These are phyloP conservation scores for Goniozus legneri DNA, from an alignment of 1,140 invertebrate genomes.

Conservation along the genomic window DNA sequence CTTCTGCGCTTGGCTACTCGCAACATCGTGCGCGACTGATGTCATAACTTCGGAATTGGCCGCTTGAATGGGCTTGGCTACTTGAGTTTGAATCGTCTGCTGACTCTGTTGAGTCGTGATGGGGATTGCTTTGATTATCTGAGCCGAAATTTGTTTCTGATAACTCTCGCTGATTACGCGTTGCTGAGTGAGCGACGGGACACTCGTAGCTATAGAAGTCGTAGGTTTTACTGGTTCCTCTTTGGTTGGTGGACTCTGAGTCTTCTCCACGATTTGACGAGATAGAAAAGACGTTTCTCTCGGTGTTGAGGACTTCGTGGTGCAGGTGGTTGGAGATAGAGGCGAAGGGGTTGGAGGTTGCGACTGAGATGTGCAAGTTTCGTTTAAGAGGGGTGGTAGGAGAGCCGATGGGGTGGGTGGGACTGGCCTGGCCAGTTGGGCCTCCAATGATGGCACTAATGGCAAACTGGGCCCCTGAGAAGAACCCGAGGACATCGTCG, in stretches of 20 bases:
- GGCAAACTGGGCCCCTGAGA: slow-evolving; percentile 62
- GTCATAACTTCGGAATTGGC: not conserved
- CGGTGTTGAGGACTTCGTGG: slow-evolving; percentile 45
- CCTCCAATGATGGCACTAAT: slow-evolving; percentile 69
- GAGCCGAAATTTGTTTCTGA: slow-evolving; percentile 13
- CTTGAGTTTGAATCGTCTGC: slow-evolving; percentile 16
- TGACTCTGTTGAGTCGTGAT: slow-evolving; percentile 13
- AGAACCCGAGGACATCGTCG: slow-evolving; percentile 48
- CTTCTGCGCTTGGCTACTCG: slow-evolving; percentile 19
- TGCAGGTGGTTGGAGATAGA: slow-evolving; percentile 10
- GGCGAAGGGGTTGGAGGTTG: slow-evolving; percentile 12
- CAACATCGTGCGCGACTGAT: slow-evolving; percentile 8
- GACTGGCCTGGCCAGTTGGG: slow-evolving; percentile 68
- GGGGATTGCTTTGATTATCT: slow-evolving; percentile 9
- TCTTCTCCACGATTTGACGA: slow-evolving; percentile 33
- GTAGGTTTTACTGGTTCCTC: slow-evolving; percentile 58
- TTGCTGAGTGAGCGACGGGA: slow-evolving; percentile 22
- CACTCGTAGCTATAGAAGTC: slow-evolving; percentile 37
- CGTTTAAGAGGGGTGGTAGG: slow-evolving; percentile 46
- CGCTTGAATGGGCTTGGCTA: slow-evolving; percentile 31
- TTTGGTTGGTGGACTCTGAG: slow-evolving; percentile 46
- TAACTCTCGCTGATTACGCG: slow-evolving; percentile 15
- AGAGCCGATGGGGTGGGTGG: slow-evolving; percentile 59
- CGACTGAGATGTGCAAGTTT: slow-evolving; percentile 35
- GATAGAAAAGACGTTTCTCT: slow-evolving; percentile 60